Evolutionary conservation across 2,797 vertebrate species (phyloP).

Genomic region (Poeciliopsis turneri): DNA sequence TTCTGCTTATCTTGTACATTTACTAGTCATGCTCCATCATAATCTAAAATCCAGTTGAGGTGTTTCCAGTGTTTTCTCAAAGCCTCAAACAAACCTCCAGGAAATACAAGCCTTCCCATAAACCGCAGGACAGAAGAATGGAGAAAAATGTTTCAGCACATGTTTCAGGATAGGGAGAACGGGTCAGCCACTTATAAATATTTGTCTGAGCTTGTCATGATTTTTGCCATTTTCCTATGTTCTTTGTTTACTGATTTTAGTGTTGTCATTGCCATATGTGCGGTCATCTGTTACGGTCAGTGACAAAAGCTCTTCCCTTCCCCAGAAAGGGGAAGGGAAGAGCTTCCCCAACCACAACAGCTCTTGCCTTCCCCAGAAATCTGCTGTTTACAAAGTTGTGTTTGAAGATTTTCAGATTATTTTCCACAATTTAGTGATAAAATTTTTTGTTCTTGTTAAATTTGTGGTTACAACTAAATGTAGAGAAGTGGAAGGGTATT

Average conservation of each 20-base stretch:
- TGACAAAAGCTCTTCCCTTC: neutral
- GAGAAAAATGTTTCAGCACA: slow-evolving; percentile 65
- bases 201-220: slow-evolving; percentile 23
- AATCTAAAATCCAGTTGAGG: slow-evolving; percentile 71
- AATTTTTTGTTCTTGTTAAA: neutral
- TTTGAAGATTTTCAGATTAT: neutral
- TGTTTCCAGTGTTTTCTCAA: slow-evolving; percentile 68
- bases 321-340: no score
- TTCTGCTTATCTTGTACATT: slow-evolving; percentile 69
- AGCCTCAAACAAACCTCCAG: slow-evolving; percentile 72
- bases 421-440: neutral
- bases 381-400: neutral
- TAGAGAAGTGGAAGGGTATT: neutral
- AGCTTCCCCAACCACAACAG: no score
- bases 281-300: neutral
- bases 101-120: slow-evolving; percentile 61
- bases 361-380: neutral
- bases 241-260: neutral
- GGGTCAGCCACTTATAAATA: slow-evolving; percentile 44
- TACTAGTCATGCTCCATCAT: slow-evolving; percentile 47
- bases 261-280: neutral
- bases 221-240: neutral
- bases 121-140: slow-evolving; percentile 54
- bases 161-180: slow-evolving; percentile 33
- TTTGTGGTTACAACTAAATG: neutral